phyloP scores from a whole-genome alignment of 2,888 invertebrate species.

The Eristalis intricaria region DNA sequence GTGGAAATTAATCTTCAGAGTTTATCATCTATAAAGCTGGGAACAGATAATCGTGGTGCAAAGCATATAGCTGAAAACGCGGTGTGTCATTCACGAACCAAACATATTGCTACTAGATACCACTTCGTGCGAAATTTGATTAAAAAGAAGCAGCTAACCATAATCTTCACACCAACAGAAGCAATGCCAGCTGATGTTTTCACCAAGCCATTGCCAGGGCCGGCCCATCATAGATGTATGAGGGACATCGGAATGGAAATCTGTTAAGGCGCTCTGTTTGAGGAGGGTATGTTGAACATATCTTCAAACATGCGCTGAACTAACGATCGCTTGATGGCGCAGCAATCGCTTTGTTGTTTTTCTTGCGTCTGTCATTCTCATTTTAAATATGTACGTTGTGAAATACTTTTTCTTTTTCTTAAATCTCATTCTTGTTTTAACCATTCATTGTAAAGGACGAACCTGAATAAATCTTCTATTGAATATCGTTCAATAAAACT shows the following conservation, averaged over 20 bases:
- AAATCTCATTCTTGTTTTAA: no score
- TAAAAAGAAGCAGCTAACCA: background rate
- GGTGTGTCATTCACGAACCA: background rate
- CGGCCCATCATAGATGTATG: background rate
- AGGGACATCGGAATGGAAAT: background rate
- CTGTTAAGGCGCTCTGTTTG: background rate
- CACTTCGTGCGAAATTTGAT: background rate
- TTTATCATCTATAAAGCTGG: no score
- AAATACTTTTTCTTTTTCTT: no score
- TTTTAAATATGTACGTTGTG: no score
- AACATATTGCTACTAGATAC: background rate
- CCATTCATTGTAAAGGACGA: no score
- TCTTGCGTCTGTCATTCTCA: background rate
- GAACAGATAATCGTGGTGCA: background rate
- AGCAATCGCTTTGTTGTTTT: background rate
- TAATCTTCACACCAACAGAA: background rate
- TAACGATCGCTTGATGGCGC: background rate
- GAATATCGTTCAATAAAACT: no score
- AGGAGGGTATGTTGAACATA: constrained; percentile 17
- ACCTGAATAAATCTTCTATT: no score
- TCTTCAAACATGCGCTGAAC: constrained; percentile 33
- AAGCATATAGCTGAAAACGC: background rate
- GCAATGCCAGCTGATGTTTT: background rate
- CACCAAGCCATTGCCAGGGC: background rate
- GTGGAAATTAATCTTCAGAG: no score